Evolutionary conservation across 2,888 invertebrate genomes (phyloP).

Genomic region (Chymomyza amoena): DNA sequence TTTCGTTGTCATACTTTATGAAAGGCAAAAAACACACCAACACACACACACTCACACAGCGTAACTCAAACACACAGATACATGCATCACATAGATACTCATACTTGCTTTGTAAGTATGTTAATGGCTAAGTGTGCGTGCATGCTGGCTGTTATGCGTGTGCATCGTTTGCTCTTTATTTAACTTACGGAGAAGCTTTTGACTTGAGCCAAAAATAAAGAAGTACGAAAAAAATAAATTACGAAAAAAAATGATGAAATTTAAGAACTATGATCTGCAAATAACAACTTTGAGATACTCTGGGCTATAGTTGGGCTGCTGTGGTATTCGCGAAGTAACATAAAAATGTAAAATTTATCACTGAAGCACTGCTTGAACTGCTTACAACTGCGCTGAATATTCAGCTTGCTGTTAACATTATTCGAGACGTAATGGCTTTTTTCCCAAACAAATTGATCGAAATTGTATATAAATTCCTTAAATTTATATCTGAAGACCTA

Average conservation of each 20-base stretch:
- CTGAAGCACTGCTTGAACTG: too few relatives aligned
- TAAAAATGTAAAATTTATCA: too few relatives aligned
- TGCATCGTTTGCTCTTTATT: slow-evolving; percentile 45
- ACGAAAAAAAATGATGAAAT: background rate
- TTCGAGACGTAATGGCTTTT: too few relatives aligned
- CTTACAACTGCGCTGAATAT: too few relatives aligned
- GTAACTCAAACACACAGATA: background rate
- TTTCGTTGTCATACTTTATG: slow-evolving; percentile 21
- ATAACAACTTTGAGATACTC: background rate
- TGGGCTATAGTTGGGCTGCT: background rate
- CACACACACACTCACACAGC: slow-evolving; percentile 15
- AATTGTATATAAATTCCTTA: too few relatives aligned
- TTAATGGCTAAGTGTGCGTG: slow-evolving; percentile 16
- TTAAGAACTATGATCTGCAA: background rate
- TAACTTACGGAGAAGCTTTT: slow-evolving; percentile 48
- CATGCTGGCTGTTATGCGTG: slow-evolving; percentile 35
- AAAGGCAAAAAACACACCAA: slow-evolving; percentile 23
- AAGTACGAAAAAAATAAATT: too few relatives aligned
- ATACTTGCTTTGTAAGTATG: slow-evolving; percentile 6
- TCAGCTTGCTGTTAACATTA: too few relatives aligned
- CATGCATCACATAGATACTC: slow-evolving; percentile 4
- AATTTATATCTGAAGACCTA: too few relatives aligned
- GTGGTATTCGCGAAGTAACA: too few relatives aligned
- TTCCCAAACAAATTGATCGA: too few relatives aligned
- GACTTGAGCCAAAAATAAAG: background rate